Base-by-base conservation (phyloP, 1,140 invertebrate species). In the Theocolax elegans region DNA sequence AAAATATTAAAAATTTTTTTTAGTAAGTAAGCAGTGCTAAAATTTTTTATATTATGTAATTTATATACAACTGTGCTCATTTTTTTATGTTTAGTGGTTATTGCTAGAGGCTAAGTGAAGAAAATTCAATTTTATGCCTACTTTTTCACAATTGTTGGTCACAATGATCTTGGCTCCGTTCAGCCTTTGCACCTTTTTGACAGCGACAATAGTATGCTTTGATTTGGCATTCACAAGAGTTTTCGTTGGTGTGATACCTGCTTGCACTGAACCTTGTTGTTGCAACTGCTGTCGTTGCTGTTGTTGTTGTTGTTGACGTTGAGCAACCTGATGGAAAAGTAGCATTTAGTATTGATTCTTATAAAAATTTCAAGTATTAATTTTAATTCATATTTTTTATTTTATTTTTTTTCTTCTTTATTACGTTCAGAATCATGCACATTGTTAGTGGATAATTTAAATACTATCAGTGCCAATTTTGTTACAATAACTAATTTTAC, bases 251-350 rank as follows among this genome's bases (percentile, higher is more conserved):
- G 77, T 79, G 2, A 82, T 80, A 38, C 76, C 80, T 53, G 87
- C 83, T 73, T 88, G 82, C 25, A 78, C 71, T 23, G 79, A 67
- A 12, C 78, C 76, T 23, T 75, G 79, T 53, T 51, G 19, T 23
- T 69, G 58, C 3, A 51, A 48, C 13, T 38, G 29, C 35, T 66
- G 66, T 35, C 53, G 67, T 13, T 68, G 67, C n/a, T 58, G 56
- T 78, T 86, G 85, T 72, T 89, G 87, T 70, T 89, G 88, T 74
- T 89, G 89, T 77, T 91, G 89, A 8, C 88, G 84, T 73, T 89
- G 90, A 67, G 87, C 88, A 69, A 90, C 89, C 89, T 90, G 75
- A 27, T 42, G 3, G 23, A 46, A 6, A n/a, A 46, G 10, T 13
- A 6, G 21, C 7, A 25, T 29, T 15, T 25, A n/a, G 3, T 19